Percentiles rank a stretch among this genome's conserved stretches.
Evolutionary conservation across 2,888 invertebrate species (phyloP).

Genomic region (Hydrotaea cyrtoneurina): DNA sequence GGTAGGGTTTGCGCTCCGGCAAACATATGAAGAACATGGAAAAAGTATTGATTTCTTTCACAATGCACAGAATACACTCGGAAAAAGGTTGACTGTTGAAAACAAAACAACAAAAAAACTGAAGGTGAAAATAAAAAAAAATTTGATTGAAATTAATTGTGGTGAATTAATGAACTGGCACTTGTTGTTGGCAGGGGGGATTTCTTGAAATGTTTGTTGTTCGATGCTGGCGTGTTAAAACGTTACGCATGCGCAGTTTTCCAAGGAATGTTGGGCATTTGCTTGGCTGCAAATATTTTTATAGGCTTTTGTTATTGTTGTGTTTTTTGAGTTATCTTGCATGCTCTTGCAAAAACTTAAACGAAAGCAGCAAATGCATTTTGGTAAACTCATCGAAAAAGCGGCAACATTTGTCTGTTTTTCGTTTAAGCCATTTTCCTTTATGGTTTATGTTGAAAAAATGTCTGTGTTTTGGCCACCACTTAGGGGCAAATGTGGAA

Average conservation of each 20-base stretch:
- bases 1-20: too few relatives aligned
- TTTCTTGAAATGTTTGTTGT: slow-evolving; percentile 16
- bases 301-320: slow-evolving; percentile 47
- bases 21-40: not conserved
- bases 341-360: not conserved
- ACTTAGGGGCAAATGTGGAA: not conserved
- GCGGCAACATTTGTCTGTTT: slow-evolving; percentile 3
- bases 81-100: slow-evolving; percentile 10
- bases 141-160: not conserved
- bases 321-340: not conserved
- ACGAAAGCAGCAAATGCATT: slow-evolving; percentile 39
- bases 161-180: slow-evolving; percentile 51
- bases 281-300: slow-evolving; percentile 54
- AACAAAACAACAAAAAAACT: too few relatives aligned
- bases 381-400: not conserved
- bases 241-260: slow-evolving; percentile 59
- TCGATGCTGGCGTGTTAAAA: slow-evolving; percentile 32
- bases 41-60: not conserved
- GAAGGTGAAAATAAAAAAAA: not conserved
- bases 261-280: slow-evolving; percentile 47
- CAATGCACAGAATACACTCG: not conserved
- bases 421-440: slow-evolving; percentile 4
- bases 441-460: slow-evolving; percentile 20
- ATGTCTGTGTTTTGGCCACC: too few relatives aligned
- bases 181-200: slow-evolving; percentile 6